These are phyloP conservation scores for Chironex yamaguchii DNA, from an alignment of 30 jellyfish, hydroid and myxozoan species.

Conservation along the genomic window DNA sequence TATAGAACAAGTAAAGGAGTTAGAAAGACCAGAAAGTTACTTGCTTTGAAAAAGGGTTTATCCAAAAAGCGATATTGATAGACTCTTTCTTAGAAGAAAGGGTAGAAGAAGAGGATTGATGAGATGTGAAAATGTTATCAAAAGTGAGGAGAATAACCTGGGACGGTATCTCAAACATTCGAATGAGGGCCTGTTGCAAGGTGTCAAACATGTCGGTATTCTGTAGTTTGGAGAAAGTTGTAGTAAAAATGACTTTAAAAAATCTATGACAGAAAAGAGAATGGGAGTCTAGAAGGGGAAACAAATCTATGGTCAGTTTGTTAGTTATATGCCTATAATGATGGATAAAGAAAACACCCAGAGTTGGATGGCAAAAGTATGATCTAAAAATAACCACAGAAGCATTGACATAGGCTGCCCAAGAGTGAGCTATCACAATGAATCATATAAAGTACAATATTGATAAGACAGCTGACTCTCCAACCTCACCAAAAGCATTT, in stretches of 20 bases:
- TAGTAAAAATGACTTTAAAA: not conserved
- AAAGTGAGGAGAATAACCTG: conserved; percentile 23
- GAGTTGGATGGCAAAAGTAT: not conserved
- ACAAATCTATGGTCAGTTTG: not conserved
- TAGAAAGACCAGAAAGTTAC: not conserved
- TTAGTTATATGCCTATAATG: not conserved
- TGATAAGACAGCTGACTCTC: not conserved
- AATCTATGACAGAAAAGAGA: not conserved
- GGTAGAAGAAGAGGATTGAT: conserved; percentile 33
- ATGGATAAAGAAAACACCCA: not conserved
- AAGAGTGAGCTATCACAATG: not conserved
- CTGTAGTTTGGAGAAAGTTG: not conserved
- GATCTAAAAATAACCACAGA: not conserved
- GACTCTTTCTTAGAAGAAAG: conserved; percentile 30
- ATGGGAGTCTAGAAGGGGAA: not conserved
- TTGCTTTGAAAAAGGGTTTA: not conserved
- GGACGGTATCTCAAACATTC: not conserved
- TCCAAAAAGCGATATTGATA: conserved; percentile 24
- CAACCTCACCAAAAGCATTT: no score
- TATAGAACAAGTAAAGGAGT: not conserved
- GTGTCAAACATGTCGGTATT: not conserved
- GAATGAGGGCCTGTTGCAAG: not conserved
- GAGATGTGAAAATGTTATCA: conserved; percentile 1
- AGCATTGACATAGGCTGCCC: not conserved
- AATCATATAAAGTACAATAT: not conserved